These are phyloP conservation scores for Pachycephala philippinensis DNA, from an alignment of 2,113 vertebrate genomes.

Conservation along the genomic window DNA sequence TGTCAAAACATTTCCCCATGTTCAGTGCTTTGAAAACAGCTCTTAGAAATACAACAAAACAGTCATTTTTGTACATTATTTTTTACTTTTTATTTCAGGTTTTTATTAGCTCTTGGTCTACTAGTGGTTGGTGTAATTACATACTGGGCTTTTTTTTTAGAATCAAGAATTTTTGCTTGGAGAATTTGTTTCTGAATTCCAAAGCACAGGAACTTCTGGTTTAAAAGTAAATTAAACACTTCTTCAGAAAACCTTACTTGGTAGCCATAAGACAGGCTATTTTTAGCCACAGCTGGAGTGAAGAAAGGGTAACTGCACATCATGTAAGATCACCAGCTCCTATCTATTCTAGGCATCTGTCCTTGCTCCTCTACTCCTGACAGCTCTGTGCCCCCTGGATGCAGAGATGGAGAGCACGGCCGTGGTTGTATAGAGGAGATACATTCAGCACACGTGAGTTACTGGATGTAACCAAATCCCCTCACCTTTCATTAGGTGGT, in stretches of 20 bases:
- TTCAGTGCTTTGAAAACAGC: background rate
- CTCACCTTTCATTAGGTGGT: background rate
- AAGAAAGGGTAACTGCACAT: background rate
- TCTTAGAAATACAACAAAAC: background rate
- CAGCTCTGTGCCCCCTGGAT: background rate
- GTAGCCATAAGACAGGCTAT: background rate
- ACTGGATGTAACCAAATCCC: background rate
- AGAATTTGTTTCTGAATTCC: background rate
- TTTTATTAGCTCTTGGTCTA: background rate
- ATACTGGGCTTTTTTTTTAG: background rate
- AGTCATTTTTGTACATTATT: background rate
- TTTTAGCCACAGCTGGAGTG: background rate
- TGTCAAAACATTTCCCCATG: background rate
- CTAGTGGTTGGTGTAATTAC: background rate
- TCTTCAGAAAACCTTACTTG: background rate
- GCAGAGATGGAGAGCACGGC: rapidly evolving
- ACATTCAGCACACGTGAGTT: rapidly evolving
- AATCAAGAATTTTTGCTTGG: background rate
- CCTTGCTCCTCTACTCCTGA: background rate
- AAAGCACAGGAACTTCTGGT: background rate
- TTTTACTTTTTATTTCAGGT: background rate
- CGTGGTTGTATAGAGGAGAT: background rate
- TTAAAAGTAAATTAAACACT: background rate
- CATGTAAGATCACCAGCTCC: background rate
- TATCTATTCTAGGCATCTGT: background rate